These are phyloP conservation scores for Zaprionus gabonicus DNA, from an alignment of 1,140 invertebrate species.

Conservation along the genomic window DNA sequence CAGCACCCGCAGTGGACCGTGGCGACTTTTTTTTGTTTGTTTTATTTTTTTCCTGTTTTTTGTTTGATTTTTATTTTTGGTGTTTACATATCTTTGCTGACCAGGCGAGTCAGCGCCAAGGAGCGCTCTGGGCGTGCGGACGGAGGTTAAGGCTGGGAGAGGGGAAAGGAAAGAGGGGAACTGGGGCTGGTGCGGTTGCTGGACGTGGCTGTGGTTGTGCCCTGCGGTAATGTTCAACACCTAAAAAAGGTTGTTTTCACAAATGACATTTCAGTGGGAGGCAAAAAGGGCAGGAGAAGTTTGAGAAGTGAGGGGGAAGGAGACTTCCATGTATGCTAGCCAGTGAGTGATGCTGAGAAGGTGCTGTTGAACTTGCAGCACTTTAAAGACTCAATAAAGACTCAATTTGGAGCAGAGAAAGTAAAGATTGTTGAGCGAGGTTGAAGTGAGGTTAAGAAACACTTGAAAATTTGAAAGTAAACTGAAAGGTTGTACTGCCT, in stretches of 20 bases:
- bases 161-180: background rate
- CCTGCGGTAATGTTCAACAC: constrained; percentile 80
- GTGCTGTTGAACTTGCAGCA: background rate
- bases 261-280: constrained; percentile 31
- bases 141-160: background rate
- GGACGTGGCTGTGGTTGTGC: constrained; percentile 51
- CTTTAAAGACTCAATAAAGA: constrained; percentile 1
- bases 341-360: background rate
- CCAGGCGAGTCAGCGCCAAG: constrained; percentile 56
- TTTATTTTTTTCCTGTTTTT: constrained; percentile 25
- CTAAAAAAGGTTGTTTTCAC: constrained; percentile 66
- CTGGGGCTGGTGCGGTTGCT: background rate
- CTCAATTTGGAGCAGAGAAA: background rate
- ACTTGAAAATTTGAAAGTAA: no score
- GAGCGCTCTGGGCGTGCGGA: constrained; percentile 48
- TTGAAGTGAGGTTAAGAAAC: no score
- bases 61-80: constrained; percentile 27
- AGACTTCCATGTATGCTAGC: background rate
- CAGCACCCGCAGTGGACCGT: constrained; percentile 67
- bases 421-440: no score
- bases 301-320: background rate
- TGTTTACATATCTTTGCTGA: constrained; percentile 80
- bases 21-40: constrained; percentile 42
- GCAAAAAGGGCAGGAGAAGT: background rate
- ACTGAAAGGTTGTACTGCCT: no score